Percentiles rank a stretch among this genome's conserved stretches.
Evolutionary conservation across 2,113 vertebrate species (phyloP).

Genomic region (Athene noctua): DNA sequence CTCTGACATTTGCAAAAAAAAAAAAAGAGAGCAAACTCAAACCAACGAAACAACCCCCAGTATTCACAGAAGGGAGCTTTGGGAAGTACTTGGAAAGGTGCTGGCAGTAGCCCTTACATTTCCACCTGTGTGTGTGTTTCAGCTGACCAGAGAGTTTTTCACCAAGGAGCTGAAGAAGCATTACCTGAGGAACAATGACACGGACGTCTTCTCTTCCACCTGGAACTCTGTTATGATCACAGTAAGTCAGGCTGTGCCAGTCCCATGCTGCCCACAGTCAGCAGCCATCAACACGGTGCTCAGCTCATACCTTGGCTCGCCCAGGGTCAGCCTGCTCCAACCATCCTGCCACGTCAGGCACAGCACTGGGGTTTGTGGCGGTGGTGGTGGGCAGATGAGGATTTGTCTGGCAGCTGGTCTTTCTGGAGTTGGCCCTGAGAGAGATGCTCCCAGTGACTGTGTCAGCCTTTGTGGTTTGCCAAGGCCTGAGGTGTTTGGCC

Average conservation of each 20-base stretch:
- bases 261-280: fast-evolving
- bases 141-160: constrained; percentile 93
- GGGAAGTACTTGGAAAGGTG: not conserved
- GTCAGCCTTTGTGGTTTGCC: not conserved
- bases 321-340: not conserved
- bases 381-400: not conserved
- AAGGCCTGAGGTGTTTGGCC: not conserved
- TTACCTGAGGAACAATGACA: constrained; percentile 86
- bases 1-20: not conserved
- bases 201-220: constrained; percentile 84
- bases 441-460: not conserved
- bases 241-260: constrained; percentile 68
- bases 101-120: not conserved
- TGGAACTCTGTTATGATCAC: constrained; percentile 95
- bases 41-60: not conserved
- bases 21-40: not conserved
- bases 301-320: not conserved
- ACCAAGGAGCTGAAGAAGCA: constrained; percentile 87
- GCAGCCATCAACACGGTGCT: fast-evolving
- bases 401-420: not conserved
- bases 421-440: not conserved
- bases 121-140: not conserved
- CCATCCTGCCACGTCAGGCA: fast-evolving
- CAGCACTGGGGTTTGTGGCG: not conserved
- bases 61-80: not conserved